phyloP scores from a whole-genome alignment of 2,797 vertebrate genomes.

The Limnodromus scolopaceus region DNA sequence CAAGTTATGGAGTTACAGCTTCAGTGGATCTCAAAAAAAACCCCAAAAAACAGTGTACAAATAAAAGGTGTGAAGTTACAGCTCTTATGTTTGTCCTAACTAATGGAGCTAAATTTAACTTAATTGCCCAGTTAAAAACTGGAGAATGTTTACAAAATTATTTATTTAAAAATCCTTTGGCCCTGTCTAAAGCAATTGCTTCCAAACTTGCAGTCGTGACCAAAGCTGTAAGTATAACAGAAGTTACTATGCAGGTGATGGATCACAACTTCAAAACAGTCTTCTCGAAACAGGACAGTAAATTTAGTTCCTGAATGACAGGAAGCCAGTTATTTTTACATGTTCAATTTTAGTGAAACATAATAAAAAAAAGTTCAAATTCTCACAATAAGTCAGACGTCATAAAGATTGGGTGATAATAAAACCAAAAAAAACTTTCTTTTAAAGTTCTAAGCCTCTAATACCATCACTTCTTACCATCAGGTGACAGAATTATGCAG shows the following conservation, averaged over 20 bases:
- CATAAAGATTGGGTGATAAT: not conserved
- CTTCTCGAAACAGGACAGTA: not conserved
- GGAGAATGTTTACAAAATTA: rapidly evolving
- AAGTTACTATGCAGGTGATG: not conserved
- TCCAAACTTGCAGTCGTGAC: not conserved
- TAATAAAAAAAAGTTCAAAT: not conserved
- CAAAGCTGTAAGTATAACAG: not conserved
- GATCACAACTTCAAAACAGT: not conserved
- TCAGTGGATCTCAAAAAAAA: not conserved
- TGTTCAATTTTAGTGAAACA: not conserved
- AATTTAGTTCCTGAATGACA: not conserved
- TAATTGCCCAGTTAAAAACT: not conserved
- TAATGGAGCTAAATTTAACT: not conserved
- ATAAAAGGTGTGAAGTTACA: not conserved
- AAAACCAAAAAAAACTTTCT: not conserved
- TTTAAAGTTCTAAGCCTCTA: not conserved
- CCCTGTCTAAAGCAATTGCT: not conserved
- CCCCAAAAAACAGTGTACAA: not conserved
- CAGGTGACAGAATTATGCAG: not conserved
- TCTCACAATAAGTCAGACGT: not conserved
- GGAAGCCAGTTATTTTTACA: not conserved
- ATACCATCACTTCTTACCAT: not conserved
- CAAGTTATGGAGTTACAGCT: not conserved
- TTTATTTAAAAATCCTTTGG: not conserved
- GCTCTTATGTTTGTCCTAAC: not conserved